A percentile compares a stretch with the other conserved stretches of the same genome.
Evolutionary conservation across 2,888 invertebrate genomes (phyloP).

Genomic region (Mechanitis mazaeus): DNA sequence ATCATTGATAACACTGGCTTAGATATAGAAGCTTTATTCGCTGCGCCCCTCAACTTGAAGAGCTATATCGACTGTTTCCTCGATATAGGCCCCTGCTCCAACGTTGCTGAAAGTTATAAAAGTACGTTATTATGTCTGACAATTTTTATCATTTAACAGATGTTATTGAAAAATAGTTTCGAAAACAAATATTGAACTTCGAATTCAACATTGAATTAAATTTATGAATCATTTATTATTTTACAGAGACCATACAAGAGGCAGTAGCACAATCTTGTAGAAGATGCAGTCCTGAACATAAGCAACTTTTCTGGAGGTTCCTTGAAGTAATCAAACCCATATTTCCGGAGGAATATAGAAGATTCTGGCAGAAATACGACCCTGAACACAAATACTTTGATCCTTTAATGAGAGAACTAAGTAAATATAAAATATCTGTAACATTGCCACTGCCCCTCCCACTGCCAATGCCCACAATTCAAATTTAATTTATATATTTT

Average conservation of each 20-base stretch:
- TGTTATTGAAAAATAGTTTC: neutral
- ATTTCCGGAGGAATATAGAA: neutral
- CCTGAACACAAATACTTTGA: neutral
- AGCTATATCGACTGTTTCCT: conserved; percentile 23
- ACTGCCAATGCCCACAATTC: neutral
- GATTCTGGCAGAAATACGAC: neutral
- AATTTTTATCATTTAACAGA: neutral
- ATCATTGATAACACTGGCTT: conserved; percentile 24
- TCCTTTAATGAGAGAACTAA: neutral
- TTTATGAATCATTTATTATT: conserved; percentile 17
- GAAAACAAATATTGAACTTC: no score
- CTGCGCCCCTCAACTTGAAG: conserved; percentile 32
- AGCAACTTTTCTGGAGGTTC: conserved; percentile 1
- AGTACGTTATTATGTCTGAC: neutral
- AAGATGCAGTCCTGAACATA: conserved; percentile 1
- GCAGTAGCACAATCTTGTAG: neutral
- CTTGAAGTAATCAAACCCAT: conserved; percentile 34
- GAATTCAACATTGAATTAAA: no score
- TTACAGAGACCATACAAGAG: conserved; percentile 6
- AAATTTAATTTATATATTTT: no score
- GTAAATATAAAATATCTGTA: neutral
- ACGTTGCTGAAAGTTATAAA: neutral
- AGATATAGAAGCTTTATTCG: conserved; percentile 49
- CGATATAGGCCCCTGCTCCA: neutral
- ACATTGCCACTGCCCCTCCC: neutral